Conservation (phyloP, 1,140 invertebrate genomes). For the Drosophila subpulchrella region DNA sequence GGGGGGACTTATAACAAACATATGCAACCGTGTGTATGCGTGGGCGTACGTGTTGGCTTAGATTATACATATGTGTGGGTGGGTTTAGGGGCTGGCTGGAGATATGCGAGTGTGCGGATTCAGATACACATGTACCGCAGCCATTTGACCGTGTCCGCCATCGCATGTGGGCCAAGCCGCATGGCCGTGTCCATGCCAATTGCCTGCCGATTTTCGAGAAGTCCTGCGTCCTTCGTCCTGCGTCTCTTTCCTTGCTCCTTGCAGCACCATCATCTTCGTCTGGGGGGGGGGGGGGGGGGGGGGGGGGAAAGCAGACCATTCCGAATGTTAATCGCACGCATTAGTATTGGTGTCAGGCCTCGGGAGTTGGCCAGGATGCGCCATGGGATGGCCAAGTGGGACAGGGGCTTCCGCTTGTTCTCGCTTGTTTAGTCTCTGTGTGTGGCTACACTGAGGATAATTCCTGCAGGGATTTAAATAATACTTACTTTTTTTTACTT, state of each 20-base stretch:
- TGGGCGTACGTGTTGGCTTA: conserved; percentile 38
- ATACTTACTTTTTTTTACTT: too few relatives aligned
- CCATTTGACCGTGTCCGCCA: conserved; percentile 33
- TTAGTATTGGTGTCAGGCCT: conserved; percentile 81
- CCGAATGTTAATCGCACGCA: conserved; percentile 78
- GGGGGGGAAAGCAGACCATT: conserved; percentile 32
- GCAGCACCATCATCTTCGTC: conserved; percentile 20
- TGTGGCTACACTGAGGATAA: background rate
- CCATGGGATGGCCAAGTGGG: conserved; percentile 49
- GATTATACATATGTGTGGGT: conserved; percentile 37
- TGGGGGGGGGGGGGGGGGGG: background rate
- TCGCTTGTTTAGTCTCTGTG: background rate
- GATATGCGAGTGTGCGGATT: background rate
- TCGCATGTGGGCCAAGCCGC: background rate
- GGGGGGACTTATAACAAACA: conserved; percentile 70
- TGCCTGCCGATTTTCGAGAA: conserved; percentile 41
- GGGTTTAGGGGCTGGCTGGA: conserved; percentile 3
- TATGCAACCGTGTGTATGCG: conserved; percentile 52
- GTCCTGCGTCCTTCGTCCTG: background rate
- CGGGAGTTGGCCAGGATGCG: conserved; percentile 42
- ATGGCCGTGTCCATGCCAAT: conserved; percentile 25
- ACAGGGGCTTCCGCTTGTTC: background rate
- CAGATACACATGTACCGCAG: conserved; percentile 34
- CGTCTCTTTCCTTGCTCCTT: background rate
- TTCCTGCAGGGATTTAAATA: background rate